Evolutionary conservation across 2,797 vertebrate species (phyloP), one percentile per base, ranked within the genome.

Genomic region (Melanogrammus aeglefinus): DNA sequence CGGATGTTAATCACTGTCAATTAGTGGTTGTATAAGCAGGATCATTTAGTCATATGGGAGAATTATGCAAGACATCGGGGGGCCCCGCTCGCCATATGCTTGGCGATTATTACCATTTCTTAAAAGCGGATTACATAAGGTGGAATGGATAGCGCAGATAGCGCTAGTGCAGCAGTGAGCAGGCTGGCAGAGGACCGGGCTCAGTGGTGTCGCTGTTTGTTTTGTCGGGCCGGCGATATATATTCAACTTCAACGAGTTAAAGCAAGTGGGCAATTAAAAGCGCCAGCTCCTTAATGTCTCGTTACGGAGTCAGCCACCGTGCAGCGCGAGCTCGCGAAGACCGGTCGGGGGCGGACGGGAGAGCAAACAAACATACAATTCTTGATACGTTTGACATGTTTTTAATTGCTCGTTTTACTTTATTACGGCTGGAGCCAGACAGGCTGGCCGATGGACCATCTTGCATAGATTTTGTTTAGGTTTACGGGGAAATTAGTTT

Each of bases 331-430:
- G n/a, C n/a, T n/a, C n/a, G n/a, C n/a, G n/a, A n/a, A 75, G 75
- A 85, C 87, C 80, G 80, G 88, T 82, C 78, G 81, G 31, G 1
- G 14, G 73, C 77, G 83, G 72, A 77, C 81, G 85, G 81, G 83
- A 84, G 80, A 81, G 75, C 84, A 88, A 88, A 87, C 79, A 75
- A 82, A 74, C 47, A 38, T 63, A 44, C 76, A 63, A 72, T 47
- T 71, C 75, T 75, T 79, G 69, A 91, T 77, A 72, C 79, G 72
- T 77, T 83, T 91, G 89, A 91, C 90, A 88, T 88, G 83, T 89
- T 90, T 93, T 93, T 90, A 91, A 91, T 92, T 91, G 81, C 75
- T 73, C 81, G 87, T 87, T 91, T 16, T 88, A 83, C 76, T 57
- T 91, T 83, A 79, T 88, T 86, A 83, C 86, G 84, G 77, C 82